Evolutionary conservation across 2,113 vertebrate genomes (phyloP), one percentile per base, ranked within the genome.

Genomic region (Hipposideros armiger): DNA sequence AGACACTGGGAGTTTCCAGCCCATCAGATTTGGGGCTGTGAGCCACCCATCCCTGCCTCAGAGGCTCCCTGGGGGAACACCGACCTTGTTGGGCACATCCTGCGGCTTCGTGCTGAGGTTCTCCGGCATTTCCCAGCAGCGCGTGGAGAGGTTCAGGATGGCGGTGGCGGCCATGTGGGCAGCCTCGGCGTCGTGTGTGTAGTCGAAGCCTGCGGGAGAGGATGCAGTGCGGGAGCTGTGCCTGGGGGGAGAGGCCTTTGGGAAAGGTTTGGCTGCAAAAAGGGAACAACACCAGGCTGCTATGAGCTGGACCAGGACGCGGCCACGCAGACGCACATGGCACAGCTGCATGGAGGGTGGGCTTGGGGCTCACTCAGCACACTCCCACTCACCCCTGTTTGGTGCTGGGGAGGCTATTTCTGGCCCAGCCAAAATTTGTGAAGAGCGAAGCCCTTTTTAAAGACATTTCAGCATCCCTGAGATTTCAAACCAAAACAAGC

Each of bases 91-190:
- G 16, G 99, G 98, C 76, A 98, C 97, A 14, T 99, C 99, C 73
- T 99, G 99, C 8, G 99, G 98, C 97, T 99, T 99, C 74, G 99
- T 99, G 98, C 99, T 99, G 97, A 99, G 99, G 98, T 99, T 99
- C 97, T 99, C 99, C 0, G 99, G 99, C 98, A 99, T 99, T 96
- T 99, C 99, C 99, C 99, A 99, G 98, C 99, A 99, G 95, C 99
- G 99, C 0, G 99, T 99, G 90, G 99, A 99, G 97, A 99, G 99
- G 98, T 99, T 99, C 95, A 99, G 98, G 98, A 99, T 99, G 98
- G 99, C 99, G 0, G 99, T 99, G 97, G 99, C 99, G 0, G 99
- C 99, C 99, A 99, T 99, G 98, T 99, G 99, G 0, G 99, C 99
- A 0, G 99, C 99, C 98, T 99, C 99, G 0, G 99, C 99, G 0